Conservation (phyloP, 2,113 vertebrate species). For the Orycteropus afer region DNA sequence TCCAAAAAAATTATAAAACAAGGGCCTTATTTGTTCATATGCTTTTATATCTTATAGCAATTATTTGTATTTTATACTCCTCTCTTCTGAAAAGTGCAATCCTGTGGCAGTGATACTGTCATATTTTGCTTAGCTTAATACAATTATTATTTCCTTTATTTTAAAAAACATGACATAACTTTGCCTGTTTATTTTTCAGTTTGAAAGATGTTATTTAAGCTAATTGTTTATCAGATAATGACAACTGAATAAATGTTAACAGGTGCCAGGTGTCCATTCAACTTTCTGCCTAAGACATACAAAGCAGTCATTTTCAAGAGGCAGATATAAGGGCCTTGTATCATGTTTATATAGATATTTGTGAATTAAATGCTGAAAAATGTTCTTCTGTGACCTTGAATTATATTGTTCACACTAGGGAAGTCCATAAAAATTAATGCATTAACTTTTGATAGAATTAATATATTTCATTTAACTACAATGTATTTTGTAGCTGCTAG, state of each 20-base stretch:
- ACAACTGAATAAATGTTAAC: slow-evolving; percentile 63
- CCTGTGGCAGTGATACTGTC: neutral
- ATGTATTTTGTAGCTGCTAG: neutral
- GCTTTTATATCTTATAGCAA: neutral
- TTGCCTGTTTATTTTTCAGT: neutral
- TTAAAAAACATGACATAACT: neutral
- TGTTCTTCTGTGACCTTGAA: neutral
- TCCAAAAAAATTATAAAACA: slow-evolving; percentile 19
- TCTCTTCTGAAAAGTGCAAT: slow-evolving; percentile 10
- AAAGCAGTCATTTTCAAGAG: slow-evolving; percentile 50
- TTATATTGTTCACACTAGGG: neutral
- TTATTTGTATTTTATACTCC: neutral
- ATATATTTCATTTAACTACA: neutral
- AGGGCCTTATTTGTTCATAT: neutral
- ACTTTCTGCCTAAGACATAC: neutral
- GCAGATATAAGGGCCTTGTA: slow-evolving; percentile 43
- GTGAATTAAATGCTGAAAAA: slow-evolving; percentile 55
- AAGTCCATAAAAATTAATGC: neutral
- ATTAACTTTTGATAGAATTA: slow-evolving; percentile 6
- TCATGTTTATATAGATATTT: slow-evolving; percentile 38
- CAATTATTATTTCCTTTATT: neutral
- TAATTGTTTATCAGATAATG: slow-evolving; percentile 34
- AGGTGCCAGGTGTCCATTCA: slow-evolving; percentile 54
- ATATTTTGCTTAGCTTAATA: neutral
- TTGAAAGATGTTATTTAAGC: slow-evolving; percentile 42